phyloP scores from a whole-genome alignment of 2,888 invertebrate genomes.

The Crocallis elinguaria region DNA sequence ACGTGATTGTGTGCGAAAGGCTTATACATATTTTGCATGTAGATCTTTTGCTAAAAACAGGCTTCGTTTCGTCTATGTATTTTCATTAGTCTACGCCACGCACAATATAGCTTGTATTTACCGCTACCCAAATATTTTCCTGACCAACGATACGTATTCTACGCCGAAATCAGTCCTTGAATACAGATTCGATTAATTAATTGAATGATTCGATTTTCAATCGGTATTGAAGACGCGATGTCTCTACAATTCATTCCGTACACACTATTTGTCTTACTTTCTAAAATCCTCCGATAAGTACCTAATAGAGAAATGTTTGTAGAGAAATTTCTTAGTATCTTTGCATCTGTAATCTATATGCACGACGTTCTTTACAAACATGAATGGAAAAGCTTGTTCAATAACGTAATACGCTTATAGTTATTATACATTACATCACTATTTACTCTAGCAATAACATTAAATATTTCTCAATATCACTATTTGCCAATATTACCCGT shows the following conservation, averaged over 20 bases:
- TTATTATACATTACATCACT: conserved; percentile 1
- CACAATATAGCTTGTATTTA: conserved; percentile 40
- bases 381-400: conserved; percentile 9
- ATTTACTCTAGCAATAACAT: not conserved
- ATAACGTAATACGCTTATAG: conserved; percentile 1
- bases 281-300: conserved; percentile 21
- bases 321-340: conserved; percentile 15
- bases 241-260: conserved; percentile 41
- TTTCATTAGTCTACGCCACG: no score
- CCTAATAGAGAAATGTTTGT: conserved; percentile 29
- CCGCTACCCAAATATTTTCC: conserved; percentile 42
- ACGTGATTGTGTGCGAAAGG: no score
- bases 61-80: no score
- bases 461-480: conserved; percentile 16
- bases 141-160: conserved; percentile 27
- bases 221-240: conserved; percentile 45
- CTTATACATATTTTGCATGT: no score
- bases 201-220: conserved; percentile 51
- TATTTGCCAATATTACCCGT: conserved; percentile 24
- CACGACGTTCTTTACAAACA: conserved; percentile 12
- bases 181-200: conserved; percentile 50
- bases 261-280: conserved; percentile 35
- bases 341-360: conserved; percentile 12
- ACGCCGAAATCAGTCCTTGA: conserved; percentile 33
- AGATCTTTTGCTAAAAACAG: no score